These are phyloP conservation scores for Vanessa atalanta DNA, from an alignment of 1,140 invertebrate species.

Conservation along the genomic window DNA sequence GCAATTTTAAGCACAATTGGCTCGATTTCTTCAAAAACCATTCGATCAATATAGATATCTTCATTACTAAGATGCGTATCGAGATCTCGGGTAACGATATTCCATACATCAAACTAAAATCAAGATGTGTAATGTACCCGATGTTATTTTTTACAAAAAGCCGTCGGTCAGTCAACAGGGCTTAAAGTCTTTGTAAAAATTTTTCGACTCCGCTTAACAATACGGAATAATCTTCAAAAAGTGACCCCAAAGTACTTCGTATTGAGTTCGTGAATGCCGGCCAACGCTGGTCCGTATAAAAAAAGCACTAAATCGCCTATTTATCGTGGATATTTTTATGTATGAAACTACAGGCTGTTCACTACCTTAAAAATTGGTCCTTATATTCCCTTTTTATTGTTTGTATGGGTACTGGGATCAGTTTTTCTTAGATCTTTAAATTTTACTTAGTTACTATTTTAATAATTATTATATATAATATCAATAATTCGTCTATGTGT, in stretches of 20 bases:
- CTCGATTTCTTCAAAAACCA: conserved; percentile 40
- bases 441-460: no score
- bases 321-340: conserved; percentile 55
- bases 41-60: conserved; percentile 60
- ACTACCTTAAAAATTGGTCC: no score
- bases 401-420: no score
- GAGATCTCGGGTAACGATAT: conserved; percentile 46
- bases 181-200: conserved; percentile 59
- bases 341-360: conserved; percentile 49
- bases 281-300: conserved; percentile 48
- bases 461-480: no score
- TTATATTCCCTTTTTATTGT: no score
- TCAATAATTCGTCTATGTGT: no score
- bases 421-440: no score
- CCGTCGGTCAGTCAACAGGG: conserved; percentile 73
- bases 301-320: conserved; percentile 62
- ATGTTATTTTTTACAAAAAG: conserved; percentile 53
- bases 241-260: conserved; percentile 75
- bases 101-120: conserved; percentile 36
- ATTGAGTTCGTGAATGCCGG: conserved; percentile 54
- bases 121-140: conserved; percentile 64
- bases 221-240: conserved; percentile 76
- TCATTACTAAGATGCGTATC: conserved; percentile 46
- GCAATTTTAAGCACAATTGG: conserved; percentile 41
- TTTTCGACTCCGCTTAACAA: conserved; percentile 71